phyloP scores from a whole-genome alignment of 1,140 invertebrate species.

The Bombus haemorrhoidalis region DNA sequence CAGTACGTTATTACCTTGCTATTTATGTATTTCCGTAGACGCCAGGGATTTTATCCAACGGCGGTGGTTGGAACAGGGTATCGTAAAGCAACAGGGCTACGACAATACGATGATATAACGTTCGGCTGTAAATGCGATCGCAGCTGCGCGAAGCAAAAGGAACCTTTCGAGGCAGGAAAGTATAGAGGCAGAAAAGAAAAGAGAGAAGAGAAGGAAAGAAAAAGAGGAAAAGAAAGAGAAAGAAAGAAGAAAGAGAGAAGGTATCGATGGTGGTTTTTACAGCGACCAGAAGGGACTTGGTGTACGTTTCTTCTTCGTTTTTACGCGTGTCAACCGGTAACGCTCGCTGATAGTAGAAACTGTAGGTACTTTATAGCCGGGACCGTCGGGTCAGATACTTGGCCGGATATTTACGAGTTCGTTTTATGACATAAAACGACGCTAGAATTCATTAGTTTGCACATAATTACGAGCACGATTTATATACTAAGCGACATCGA shows the following conservation, averaged over 20 bases:
- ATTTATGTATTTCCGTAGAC: background rate
- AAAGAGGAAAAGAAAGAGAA: too few relatives aligned
- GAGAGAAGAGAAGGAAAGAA: too few relatives aligned
- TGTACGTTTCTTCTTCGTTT: constrained; percentile 44
- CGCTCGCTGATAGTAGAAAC: constrained; percentile 11
- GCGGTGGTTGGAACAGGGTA: background rate
- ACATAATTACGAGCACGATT: constrained; percentile 57
- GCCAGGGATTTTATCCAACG: background rate
- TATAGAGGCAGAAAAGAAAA: too few relatives aligned
- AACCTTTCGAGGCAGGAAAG: background rate
- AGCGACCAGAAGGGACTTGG: background rate
- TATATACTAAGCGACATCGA: constrained; percentile 27
- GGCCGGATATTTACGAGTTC: constrained; percentile 49
- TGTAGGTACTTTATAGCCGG: constrained; percentile 27
- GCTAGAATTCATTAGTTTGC: constrained; percentile 59
- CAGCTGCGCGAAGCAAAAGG: background rate
- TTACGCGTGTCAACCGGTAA: constrained; percentile 41
- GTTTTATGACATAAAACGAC: constrained; percentile 53
- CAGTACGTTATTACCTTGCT: background rate
- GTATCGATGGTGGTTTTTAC: constrained; percentile 45
- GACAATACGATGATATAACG: constrained; percentile 20
- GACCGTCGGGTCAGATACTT: background rate
- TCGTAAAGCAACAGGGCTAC: background rate
- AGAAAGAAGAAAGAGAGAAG: background rate
- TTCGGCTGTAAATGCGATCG: constrained; percentile 31